Conservation (phyloP, 2,113 vertebrate species). For the Asarcornis scutulata region DNA sequence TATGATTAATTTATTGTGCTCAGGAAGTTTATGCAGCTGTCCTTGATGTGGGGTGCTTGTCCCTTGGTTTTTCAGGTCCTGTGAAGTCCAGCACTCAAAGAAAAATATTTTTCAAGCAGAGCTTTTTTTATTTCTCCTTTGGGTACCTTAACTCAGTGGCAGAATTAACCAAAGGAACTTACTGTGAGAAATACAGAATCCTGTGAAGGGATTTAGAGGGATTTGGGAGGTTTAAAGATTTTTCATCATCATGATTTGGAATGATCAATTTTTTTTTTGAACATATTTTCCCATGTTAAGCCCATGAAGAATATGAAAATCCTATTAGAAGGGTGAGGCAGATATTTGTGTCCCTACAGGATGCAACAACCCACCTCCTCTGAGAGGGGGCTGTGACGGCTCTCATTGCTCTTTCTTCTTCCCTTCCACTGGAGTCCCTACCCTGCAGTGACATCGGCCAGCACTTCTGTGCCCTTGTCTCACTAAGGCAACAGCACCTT, state of each 20-base stretch:
- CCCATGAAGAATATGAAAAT: slow-evolving; percentile 49
- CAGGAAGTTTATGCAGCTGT: slow-evolving; percentile 65
- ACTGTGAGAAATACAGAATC: slow-evolving; percentile 49
- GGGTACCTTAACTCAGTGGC: slow-evolving; percentile 30
- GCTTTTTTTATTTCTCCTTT: slow-evolving; percentile 29
- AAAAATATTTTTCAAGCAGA: slow-evolving; percentile 18
- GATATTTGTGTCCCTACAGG: background rate
- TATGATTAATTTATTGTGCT: slow-evolving; percentile 60
- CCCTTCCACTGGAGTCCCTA: background rate
- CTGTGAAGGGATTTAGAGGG: slow-evolving; percentile 53
- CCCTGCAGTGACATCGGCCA: background rate
- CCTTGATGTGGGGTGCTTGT: slow-evolving; percentile 5
- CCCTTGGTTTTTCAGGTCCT: slow-evolving; percentile 7
- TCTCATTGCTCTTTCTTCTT: background rate
- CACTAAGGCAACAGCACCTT: background rate
- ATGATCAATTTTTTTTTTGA: slow-evolving; percentile 27
- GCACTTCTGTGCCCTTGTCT: background rate
- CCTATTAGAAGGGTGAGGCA: slow-evolving; percentile 36
- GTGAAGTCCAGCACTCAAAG: slow-evolving; percentile 36
- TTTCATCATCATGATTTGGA: slow-evolving; percentile 47
- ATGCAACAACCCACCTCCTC: background rate
- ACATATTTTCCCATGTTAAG: slow-evolving; percentile 50
- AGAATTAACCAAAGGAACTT: slow-evolving; percentile 36
- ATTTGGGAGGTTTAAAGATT: slow-evolving; percentile 58
- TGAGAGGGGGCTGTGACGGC: background rate